Percentiles rank a stretch among this genome's conserved stretches.
phyloP scores from a whole-genome alignment of 2,113 vertebrate genomes.

The Odocoileus virginianus region DNA sequence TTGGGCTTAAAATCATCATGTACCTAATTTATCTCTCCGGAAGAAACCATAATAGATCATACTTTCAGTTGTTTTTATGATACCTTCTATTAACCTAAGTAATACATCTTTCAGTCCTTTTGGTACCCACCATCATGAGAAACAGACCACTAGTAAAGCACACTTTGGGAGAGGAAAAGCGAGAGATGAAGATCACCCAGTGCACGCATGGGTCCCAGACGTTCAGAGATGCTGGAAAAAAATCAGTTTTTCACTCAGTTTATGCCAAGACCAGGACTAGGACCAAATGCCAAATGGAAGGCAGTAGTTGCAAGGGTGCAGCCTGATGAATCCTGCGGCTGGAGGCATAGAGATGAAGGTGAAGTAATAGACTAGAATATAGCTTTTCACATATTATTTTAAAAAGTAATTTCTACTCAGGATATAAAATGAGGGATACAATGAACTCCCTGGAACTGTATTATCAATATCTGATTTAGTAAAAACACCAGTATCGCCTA shows the following conservation, averaged over 20 bases:
- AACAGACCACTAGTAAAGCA: constrained; percentile 42
- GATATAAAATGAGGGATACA: constrained; percentile 63
- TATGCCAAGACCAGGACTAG: constrained; percentile 31
- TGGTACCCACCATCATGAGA: constrained; percentile 45
- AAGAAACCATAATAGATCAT: constrained; percentile 8
- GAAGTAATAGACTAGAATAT: constrained; percentile 14
- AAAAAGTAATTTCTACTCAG: constrained; percentile 54
- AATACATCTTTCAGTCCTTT: constrained; percentile 37
- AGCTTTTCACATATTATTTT: constrained; percentile 54
- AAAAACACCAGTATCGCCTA: constrained; percentile 77
- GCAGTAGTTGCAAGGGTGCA: neutral
- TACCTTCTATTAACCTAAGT: constrained; percentile 15
- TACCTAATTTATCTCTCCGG: neutral
- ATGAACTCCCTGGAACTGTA: constrained; percentile 74
- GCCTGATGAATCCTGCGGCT: constrained; percentile 19
- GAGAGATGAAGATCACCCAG: neutral
- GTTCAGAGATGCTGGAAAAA: neutral
- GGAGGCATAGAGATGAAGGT: constrained; percentile 34
- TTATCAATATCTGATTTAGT: constrained; percentile 72
- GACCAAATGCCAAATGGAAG: constrained; percentile 43
- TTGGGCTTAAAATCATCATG: neutral
- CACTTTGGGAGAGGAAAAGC: constrained; percentile 5
- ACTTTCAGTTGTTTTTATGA: neutral
- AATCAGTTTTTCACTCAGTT: constrained; percentile 51
- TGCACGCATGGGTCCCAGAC: neutral